Percentiles rank a stretch among this genome's conserved stretches.
Evolutionary conservation across 2,888 invertebrate genomes (phyloP).

Genomic region (Eupithecia centaureata): DNA sequence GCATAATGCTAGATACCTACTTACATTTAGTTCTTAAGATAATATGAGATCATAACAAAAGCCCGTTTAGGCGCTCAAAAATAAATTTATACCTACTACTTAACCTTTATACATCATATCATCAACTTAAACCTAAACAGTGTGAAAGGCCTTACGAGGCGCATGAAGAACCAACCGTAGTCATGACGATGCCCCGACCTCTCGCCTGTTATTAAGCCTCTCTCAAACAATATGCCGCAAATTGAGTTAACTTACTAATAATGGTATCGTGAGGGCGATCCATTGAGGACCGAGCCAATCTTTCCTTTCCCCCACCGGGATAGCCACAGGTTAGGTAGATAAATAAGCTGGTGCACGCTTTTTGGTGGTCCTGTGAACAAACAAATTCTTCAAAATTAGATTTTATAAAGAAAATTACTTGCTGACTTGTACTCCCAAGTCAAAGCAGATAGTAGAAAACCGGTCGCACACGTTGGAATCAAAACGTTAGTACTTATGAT

Average conservation of each 20-base stretch:
- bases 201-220: constrained; percentile 81
- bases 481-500: too few relatives aligned
- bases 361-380: too few relatives aligned
- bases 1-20: too few relatives aligned
- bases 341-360: constrained; percentile 14
- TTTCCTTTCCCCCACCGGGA: constrained; percentile 61
- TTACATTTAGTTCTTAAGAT: too few relatives aligned
- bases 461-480: too few relatives aligned
- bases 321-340: constrained; percentile 19
- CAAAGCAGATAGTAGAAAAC: neutral
- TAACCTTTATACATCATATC: too few relatives aligned
- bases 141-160: constrained; percentile 4
- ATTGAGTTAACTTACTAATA: constrained; percentile 84
- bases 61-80: too few relatives aligned
- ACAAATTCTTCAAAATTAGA: neutral
- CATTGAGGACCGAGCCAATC: constrained; percentile 74
- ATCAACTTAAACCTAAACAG: neutral
- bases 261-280: constrained; percentile 77
- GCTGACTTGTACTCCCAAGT: neutral
- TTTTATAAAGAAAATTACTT: neutral
- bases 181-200: constrained; percentile 73
- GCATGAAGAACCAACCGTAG: constrained; percentile 67
- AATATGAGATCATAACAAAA: too few relatives aligned
- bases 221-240: constrained; percentile 83
- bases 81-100: too few relatives aligned